Evolutionary conservation across 2,797 vertebrate genomes (phyloP).

Genomic region (Salmo trutta): DNA sequence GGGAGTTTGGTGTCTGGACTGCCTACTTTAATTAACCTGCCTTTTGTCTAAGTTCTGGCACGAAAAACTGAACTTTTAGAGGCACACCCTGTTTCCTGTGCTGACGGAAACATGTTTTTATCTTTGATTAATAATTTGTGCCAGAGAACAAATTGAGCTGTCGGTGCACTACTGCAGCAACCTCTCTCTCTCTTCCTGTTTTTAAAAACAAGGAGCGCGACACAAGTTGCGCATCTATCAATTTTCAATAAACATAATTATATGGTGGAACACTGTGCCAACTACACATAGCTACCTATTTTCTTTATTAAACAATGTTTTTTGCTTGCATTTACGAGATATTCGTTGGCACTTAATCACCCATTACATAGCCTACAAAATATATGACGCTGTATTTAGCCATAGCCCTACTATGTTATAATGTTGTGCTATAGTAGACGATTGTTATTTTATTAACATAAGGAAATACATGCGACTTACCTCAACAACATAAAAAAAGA

Average conservation of each 20-base stretch:
- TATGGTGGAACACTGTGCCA: not conserved
- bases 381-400: not conserved
- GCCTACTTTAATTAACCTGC: constrained; percentile 38
- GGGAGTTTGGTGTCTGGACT: constrained; percentile 33
- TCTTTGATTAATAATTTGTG: constrained; percentile 43
- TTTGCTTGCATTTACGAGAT: not conserved
- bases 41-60: not conserved
- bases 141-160: constrained; percentile 12
- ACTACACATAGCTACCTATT: not conserved
- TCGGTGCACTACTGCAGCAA: constrained; percentile 8
- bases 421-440: not conserved
- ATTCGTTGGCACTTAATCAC: not conserved
- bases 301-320: not conserved
- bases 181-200: not conserved
- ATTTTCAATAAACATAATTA: not conserved
- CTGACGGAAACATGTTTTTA: constrained; percentile 23
- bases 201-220: not conserved
- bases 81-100: not conserved
- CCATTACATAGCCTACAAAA: not conserved
- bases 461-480: constrained; percentile 57
- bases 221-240: not conserved
- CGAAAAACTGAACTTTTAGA: not conserved
- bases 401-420: no score
- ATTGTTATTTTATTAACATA: not conserved
- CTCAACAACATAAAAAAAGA: constrained; percentile 47